Conservation (phyloP, 2,888 invertebrate species). For the Leptinotarsa haldemani region DNA sequence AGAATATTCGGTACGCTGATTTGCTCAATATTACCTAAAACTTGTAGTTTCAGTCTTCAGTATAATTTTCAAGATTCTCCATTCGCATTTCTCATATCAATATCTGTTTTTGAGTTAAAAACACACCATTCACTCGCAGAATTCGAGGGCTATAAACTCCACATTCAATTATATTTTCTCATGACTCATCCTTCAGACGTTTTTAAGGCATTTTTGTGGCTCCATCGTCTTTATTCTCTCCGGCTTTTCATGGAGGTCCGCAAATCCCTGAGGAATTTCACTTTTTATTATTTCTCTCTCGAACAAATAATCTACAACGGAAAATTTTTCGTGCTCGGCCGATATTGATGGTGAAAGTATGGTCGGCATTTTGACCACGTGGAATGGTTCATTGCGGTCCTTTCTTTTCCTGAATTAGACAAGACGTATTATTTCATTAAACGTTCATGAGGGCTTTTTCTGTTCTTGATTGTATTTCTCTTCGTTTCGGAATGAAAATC, state of each 20-base stretch:
- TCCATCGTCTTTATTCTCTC: slow-evolving; percentile 1
- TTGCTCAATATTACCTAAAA: too few species aligned
- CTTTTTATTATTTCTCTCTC: slow-evolving; percentile 8
- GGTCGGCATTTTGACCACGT: not conserved
- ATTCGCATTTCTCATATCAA: not conserved
- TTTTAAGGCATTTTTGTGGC: not conserved
- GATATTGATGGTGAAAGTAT: slow-evolving; percentile 21
- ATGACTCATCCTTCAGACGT: slow-evolving; percentile 6
- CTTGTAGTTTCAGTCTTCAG: too few species aligned
- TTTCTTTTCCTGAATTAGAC: not conserved
- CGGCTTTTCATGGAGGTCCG: slow-evolving; percentile 1
- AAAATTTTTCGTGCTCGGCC: slow-evolving; percentile 8
- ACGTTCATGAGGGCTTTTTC: not conserved
- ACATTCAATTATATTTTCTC: slow-evolving; percentile 18
- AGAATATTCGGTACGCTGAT: too few species aligned
- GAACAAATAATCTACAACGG: slow-evolving; percentile 19
- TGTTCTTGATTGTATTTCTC: not conserved
- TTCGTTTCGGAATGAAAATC: not conserved
- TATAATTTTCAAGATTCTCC: not conserved
- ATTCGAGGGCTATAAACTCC: not conserved
- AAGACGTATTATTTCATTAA: not conserved
- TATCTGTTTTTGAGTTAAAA: not conserved
- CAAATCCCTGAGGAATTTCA: slow-evolving; percentile 21
- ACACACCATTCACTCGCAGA: not conserved
- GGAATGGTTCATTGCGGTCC: not conserved